Percentiles rank a stretch among this genome's conserved stretches.
phyloP scores from a whole-genome alignment of 2,113 vertebrate genomes.

The Gopherus flavomarginatus region DNA sequence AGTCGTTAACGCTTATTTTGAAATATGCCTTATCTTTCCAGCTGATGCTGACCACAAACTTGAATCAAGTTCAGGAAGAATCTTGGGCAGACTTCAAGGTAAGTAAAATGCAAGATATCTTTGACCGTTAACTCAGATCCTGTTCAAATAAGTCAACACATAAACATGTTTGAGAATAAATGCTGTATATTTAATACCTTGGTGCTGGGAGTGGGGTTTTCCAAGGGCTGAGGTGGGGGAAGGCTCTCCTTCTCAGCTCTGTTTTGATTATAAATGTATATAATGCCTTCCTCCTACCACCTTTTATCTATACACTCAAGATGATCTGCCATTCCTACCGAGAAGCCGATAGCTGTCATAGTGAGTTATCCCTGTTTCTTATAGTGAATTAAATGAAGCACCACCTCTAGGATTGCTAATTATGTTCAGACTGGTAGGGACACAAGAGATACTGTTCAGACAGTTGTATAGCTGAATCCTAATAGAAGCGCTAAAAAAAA shows the following conservation, averaged over 20 bases:
- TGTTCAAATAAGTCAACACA: conserved; percentile 6
- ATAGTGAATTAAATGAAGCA: conserved; percentile 6
- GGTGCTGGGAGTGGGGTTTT: neutral
- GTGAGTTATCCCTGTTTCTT: conserved; percentile 38
- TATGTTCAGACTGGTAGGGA: neutral
- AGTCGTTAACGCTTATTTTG: neutral
- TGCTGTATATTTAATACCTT: neutral
- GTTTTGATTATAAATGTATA: neutral
- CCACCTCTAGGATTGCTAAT: neutral
- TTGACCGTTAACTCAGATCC: conserved; percentile 8
- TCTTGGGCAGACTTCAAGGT: conserved; percentile 94
- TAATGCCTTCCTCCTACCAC: neutral
- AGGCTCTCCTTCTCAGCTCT: neutral
- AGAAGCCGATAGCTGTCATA: neutral
- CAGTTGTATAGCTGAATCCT: neutral
- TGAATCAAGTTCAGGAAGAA: conserved; percentile 88
- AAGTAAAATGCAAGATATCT: conserved; percentile 42
- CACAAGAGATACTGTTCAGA: neutral
- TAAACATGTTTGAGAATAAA: conserved; percentile 8
- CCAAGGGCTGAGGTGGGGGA: neutral
- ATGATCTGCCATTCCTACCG: conserved; percentile 30
- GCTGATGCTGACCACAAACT: conserved; percentile 88
- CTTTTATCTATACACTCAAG: conserved; percentile 18
- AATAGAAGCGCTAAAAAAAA: neutral
- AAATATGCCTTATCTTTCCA: conserved; percentile 76